A percentile compares a stretch with the other conserved stretches of the same genome.
phyloP scores from a whole-genome alignment of 2,113 vertebrate genomes.

The Actenoides lindsayi region DNA sequence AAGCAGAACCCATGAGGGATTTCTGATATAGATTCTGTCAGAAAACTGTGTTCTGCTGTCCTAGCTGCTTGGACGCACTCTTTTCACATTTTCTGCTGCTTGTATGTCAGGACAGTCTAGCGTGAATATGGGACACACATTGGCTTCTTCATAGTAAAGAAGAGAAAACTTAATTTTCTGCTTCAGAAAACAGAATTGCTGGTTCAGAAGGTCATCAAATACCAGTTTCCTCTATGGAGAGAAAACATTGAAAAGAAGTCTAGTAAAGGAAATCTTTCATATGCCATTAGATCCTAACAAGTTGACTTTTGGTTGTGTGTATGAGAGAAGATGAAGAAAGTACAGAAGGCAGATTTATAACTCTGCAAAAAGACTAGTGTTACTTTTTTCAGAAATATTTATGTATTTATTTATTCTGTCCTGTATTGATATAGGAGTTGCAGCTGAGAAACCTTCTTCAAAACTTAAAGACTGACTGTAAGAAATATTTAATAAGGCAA shows the following conservation, averaged over 20 bases:
- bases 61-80: not conserved
- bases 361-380: not conserved
- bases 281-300: not conserved
- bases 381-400: not conserved
- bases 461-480: not conserved
- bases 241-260: not conserved
- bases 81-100: constrained; percentile 11
- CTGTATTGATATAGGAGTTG: not conserved
- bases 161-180: constrained; percentile 58
- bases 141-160: not conserved
- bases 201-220: constrained; percentile 32
- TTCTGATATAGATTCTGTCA: not conserved
- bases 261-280: not conserved
- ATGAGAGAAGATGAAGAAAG: not conserved
- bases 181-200: constrained; percentile 53
- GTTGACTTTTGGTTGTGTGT: not conserved
- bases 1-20: not conserved
- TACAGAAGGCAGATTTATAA: not conserved
- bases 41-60: not conserved
- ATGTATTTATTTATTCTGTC: not conserved
- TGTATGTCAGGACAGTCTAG: not conserved
- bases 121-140: not conserved
- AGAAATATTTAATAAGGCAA: not conserved
- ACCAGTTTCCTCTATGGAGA: not conserved
- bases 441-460: not conserved